Evolutionary conservation across 1,140 invertebrate genomes (phyloP), one percentile per base, ranked within the genome.

Genomic region (Oedothorax gibbosus): DNA sequence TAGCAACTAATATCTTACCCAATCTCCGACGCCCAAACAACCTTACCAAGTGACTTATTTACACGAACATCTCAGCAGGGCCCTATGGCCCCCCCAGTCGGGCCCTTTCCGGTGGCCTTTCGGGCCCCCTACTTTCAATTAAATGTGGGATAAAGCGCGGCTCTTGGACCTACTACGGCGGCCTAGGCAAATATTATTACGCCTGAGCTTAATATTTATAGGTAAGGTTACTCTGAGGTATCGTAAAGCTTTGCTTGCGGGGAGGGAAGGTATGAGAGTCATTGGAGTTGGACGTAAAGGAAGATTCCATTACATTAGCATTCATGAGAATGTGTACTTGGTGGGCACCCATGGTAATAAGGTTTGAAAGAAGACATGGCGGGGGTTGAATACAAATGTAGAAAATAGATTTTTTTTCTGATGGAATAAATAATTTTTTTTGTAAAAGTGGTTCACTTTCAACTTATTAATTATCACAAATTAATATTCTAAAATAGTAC

Each of bases 181-280:
- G 54, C 51, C 51, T 53, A 64, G 80, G 68, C 54, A 72, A 82
- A 72, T 82, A 82, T 82, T 82, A 73, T 82, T 73, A 82, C 71
- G 72, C 72, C 72, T 84, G 35, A 75, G 72, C 71, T 75, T 68
- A 75, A 76, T 84, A 84, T 76, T 84, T 84, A 84, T 76, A 57
- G 81, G 71, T 72, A 49, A 51, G 54, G 62, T 11, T 56, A 35
- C 81, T 84, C 81, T 49, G 50, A 84, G 80, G 80, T 82, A 82
- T 82, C 80, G 80, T 82, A 82, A 82, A 82, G 57, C 57, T 53
- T 62, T 53, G 57, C 18, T 50, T 12, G n/a, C 15, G 51, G 68
- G 56, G 53, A 11, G 18, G 21, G 65, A 51, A 60, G 56, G 50
- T 68, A 62, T 5, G 35, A 65, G 51, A 82, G 69, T 82, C 80